These are phyloP conservation scores for Cacoxenus indagator DNA, from an alignment of 2,888 invertebrate species.

Conservation along the genomic window DNA sequence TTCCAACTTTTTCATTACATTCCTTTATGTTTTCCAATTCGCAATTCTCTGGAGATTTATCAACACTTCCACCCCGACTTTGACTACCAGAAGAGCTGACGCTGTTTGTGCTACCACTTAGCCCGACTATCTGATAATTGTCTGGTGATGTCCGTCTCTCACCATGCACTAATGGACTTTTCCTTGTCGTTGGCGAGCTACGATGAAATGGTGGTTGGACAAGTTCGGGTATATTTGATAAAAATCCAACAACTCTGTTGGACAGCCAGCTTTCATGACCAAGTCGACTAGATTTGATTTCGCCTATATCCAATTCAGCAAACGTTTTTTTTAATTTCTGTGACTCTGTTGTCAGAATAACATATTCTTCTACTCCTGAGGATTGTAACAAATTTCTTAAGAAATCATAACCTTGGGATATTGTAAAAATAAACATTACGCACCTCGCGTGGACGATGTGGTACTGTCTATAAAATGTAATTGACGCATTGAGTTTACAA, in stretches of 20 bases:
- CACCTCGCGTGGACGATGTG: constrained; percentile 75
- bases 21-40: constrained; percentile 71
- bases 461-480: constrained; percentile 61
- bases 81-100: constrained; percentile 52
- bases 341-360: constrained; percentile 80
- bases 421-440: too few species aligned
- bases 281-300: constrained; percentile 65
- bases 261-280: constrained; percentile 67
- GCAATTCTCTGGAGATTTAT: constrained; percentile 77
- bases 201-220: constrained; percentile 63
- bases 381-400: too few species aligned
- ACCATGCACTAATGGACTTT: constrained; percentile 39
- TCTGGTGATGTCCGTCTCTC: constrained; percentile 56
- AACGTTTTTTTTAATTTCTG: constrained; percentile 86
- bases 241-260: constrained; percentile 65
- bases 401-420: too few species aligned
- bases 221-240: constrained; percentile 67
- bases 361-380: constrained; percentile 73
- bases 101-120: constrained; percentile 53
- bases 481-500: constrained; percentile 65
- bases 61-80: constrained; percentile 59
- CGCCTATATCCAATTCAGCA: constrained; percentile 83
- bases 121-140: constrained; percentile 63
- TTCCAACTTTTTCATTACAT: constrained; percentile 58
- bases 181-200: constrained; percentile 48